These are phyloP conservation scores for Plusia festucae DNA, from an alignment of 2,888 invertebrate genomes.

Conservation along the genomic window DNA sequence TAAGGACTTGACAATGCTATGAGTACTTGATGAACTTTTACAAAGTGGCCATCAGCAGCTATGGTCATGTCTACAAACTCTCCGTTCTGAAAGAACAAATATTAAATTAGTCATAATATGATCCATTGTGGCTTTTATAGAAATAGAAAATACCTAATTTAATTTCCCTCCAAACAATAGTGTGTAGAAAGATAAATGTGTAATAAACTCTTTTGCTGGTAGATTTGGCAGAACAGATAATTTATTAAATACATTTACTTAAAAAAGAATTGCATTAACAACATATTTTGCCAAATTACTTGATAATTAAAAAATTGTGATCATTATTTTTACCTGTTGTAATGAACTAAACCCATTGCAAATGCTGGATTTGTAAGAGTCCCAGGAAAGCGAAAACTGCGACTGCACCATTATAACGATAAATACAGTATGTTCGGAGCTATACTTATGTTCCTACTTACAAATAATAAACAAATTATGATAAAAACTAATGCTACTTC, in stretches of 20 bases:
- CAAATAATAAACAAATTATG: neutral
- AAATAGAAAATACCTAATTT: neutral
- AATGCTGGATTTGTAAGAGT: slow-evolving; percentile 79
- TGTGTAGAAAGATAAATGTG: too few relatives aligned
- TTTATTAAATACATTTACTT: too few relatives aligned
- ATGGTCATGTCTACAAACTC: slow-evolving; percentile 86
- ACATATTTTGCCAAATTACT: neutral
- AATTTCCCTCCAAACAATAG: neutral
- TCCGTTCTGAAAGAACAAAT: slow-evolving; percentile 84
- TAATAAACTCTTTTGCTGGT: neutral
- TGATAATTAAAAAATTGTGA: neutral
- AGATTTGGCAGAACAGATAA: too few relatives aligned
- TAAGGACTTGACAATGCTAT: slow-evolving; percentile 85
- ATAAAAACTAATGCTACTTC: neutral
- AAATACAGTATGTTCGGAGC: neutral
- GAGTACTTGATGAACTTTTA: slow-evolving; percentile 82
- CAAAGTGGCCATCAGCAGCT: slow-evolving; percentile 84
- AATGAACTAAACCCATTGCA: slow-evolving; percentile 82
- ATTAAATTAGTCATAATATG: too few relatives aligned
- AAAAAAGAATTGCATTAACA: neutral
- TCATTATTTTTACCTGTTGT: slow-evolving; percentile 77
- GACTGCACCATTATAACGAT: slow-evolving; percentile 72
- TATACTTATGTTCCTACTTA: neutral
- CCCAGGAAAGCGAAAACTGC: slow-evolving; percentile 82
- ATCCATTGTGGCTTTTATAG: slow-evolving; percentile 10